Conservation (phyloP, 2,797 vertebrate species). For the Varecia variegata region DNA sequence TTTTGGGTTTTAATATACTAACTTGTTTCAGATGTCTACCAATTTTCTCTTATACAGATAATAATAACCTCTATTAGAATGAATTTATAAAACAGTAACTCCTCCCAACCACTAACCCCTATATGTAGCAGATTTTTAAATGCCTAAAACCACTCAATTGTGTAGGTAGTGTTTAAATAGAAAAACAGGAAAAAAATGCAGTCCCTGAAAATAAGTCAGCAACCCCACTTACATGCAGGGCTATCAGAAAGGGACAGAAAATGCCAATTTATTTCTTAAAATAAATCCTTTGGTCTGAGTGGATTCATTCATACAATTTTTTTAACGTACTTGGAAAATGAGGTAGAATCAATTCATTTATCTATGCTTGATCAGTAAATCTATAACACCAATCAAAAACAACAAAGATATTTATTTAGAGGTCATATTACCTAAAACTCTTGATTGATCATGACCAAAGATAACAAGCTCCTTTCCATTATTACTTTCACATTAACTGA, state of each 20-base stretch:
- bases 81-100: background rate
- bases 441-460: background rate
- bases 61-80: background rate
- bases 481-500: background rate
- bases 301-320: background rate
- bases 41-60: background rate
- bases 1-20: background rate
- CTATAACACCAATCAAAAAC: constrained; percentile 20
- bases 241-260: constrained; percentile 28
- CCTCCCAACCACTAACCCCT: background rate
- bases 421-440: background rate
- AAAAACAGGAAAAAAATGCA: background rate
- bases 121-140: background rate
- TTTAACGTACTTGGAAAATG: background rate
- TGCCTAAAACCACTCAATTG: background rate
- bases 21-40: background rate
- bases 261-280: background rate
- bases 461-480: background rate
- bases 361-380: background rate
- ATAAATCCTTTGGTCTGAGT: background rate
- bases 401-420: background rate
- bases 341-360: constrained; percentile 22
- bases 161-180: background rate
- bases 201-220: background rate
- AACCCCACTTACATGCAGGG: background rate